Base-by-base conservation (phyloP, 2,888 invertebrate species). In the Acanthoscelides obtectus region DNA sequence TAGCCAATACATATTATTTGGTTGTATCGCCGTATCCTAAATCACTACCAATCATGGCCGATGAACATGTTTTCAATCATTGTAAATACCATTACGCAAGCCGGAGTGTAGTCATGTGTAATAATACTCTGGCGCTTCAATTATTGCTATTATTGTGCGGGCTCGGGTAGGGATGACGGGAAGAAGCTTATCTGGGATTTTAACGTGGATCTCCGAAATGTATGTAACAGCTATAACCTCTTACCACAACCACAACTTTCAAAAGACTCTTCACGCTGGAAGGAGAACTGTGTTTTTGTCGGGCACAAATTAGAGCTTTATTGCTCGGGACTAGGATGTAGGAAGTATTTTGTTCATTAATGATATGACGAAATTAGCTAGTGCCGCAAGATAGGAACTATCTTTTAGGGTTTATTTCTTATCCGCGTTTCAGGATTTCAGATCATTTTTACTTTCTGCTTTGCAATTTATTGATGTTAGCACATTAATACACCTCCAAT, bases 61-160 rank as follows among this genome's bases (percentile, higher is more conserved):
- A 78, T 82, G 84, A 81, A 80, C 83, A 84, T 83, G 83, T 83
- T 84, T 84, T 83, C 84, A 84, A 84, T 84, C 83, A 83, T 83
- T 83, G 83, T 84, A 84, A 84, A 83, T 83, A 84, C 83, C 81
- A 83, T 84, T 83, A 84, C 80, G 81, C 82, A 83, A 83, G 82
- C 82, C 79, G 81, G 81, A 76, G 83, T 83, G 84, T 83, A 84
- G 82, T 83, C 84, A 84, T 83, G 84, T 82, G 84, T 77, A 75
- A 83, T 84, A 84, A 84, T 83, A 83, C 83, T 79, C 80, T 79
- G 80, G 81, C 81, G 80, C 81, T 82, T 83, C 84, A 84, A 84
- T 84, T 83, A 84, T 83, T 82, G 81, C 82, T 83, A 83, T 84
- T 83, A 83, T 84, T 83, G 83, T 82, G 80, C 80, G 81, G 81